Conservation (phyloP, 2,113 vertebrate species). For the Chascanopsetta lugubris region DNA sequence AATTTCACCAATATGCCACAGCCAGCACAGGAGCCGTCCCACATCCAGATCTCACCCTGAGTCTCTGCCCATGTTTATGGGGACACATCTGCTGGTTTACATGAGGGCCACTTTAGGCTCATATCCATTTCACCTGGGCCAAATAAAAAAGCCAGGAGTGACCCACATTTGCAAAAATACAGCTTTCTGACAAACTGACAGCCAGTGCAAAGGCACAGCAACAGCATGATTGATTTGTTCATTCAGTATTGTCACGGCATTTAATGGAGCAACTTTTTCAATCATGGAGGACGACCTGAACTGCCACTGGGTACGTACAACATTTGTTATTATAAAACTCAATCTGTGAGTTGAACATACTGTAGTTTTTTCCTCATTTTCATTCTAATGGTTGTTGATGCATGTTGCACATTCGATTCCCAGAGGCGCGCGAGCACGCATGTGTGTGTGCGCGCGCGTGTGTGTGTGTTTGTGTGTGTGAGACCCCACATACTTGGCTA, state of each 20-base stretch:
- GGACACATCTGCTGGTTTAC: not conserved
- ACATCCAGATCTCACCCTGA: not conserved
- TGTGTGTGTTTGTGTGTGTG: not conserved
- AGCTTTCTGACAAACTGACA: no score
- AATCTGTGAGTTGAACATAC: no score
- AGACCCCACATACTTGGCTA: slow-evolving; percentile 44
- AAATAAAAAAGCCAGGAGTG: not conserved
- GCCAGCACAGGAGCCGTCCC: not conserved
- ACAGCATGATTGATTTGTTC: not conserved
- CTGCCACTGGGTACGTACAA: not conserved
- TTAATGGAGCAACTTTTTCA: not conserved
- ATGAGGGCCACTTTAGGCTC: not conserved
- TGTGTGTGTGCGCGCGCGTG: slow-evolving; percentile 47
- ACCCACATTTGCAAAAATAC: no score
- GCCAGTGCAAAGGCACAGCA: not conserved
- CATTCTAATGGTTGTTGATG: not conserved
- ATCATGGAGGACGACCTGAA: not conserved
- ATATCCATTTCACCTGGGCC: no score
- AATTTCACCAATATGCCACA: not conserved
- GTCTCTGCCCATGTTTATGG: not conserved
- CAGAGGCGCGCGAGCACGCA: slow-evolving; percentile 22
- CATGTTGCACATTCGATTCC: not conserved
- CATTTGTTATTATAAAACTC: not conserved
- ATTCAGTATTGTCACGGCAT: not conserved
- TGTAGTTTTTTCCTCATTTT: not conserved